Base-by-base conservation (phyloP, 2,888 invertebrate genomes). In the Drosophila antonietae region DNA sequence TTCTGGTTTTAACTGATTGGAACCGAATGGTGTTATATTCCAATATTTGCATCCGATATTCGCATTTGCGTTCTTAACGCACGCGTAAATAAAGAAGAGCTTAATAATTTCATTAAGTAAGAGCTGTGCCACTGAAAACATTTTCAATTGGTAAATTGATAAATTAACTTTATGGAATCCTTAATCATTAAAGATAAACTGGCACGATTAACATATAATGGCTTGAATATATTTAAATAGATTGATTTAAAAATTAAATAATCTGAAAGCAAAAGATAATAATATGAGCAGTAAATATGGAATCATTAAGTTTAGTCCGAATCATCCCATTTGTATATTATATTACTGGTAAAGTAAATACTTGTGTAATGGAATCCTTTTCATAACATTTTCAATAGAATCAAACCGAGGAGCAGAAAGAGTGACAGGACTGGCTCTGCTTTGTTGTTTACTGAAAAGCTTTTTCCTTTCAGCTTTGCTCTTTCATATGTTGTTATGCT, bases 1-100 rank as follows among this genome's bases (percentile, higher is more conserved):
- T 67, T 75, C 63, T 9, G 49, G 52, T 57, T 67, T 73, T 57
- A 68, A 61, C 57, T 58, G 74, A 78, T 73, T 68, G 67, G 20
- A 53, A 63, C 60, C 53, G 63, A 66, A 60, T n/a, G 44, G 35
- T 33, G 44, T 60, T 62, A 43, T 47, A 37, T 61, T 66, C n/a
- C 51, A 46, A 56, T 66, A 51, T 47, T 55, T 66, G 53, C 61
- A 49, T 53, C 28, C 28, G 14, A 41, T 49, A 66, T 60, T 47
- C 51, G 18, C 43, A 57, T 63, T 59, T 44, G 43, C 43, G 14
- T 37, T 53, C 44, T 61, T 61, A 64, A 61, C 47, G 41, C 23
- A 10, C 46, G 46, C 65, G 55, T 31, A 59, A 59, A 72, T 41
- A 53, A 47, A 37, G 52, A 1, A 18, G 39, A 10, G 14, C 20